Conservation (phyloP, 2,888 invertebrate genomes). For the Monochamus alternatus region DNA sequence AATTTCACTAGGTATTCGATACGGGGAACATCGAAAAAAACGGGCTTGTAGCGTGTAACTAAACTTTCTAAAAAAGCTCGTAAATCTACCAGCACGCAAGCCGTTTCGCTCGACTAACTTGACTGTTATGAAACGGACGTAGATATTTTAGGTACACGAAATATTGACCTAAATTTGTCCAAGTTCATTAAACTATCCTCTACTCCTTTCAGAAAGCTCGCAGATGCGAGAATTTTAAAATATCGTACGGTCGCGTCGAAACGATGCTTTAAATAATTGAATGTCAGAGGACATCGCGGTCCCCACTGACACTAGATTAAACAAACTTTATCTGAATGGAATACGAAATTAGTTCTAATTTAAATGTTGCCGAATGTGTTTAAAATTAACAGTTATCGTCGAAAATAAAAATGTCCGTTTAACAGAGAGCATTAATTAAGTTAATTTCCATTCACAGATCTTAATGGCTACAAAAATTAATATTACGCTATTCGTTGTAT, state of each 20-base stretch:
- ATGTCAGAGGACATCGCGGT: no score
- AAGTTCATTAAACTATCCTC: constrained; percentile 7
- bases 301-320: no score
- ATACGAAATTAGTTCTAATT: no score
- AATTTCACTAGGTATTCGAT: no score
- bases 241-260: no score
- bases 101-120: constrained; percentile 6
- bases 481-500: neutral
- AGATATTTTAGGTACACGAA: constrained; percentile 9
- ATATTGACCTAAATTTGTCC: constrained; percentile 30
- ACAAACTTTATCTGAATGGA: no score
- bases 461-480: constrained; percentile 8
- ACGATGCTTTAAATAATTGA: no score
- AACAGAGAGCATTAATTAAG: neutral
- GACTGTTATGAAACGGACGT: constrained; percentile 1
- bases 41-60: neutral
- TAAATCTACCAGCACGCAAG: constrained; percentile 3
- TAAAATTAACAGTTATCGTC: no score
- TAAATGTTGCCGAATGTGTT: no score
- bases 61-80: constrained; percentile 10
- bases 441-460: neutral
- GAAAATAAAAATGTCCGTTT: no score
- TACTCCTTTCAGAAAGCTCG: neutral
- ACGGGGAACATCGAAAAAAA: no score
- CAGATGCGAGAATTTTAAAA: neutral